A percentile compares a stretch with the other conserved stretches of the same genome.
Evolutionary conservation across 2,113 vertebrate species (phyloP).

Genomic region (Laticauda colubrina): DNA sequence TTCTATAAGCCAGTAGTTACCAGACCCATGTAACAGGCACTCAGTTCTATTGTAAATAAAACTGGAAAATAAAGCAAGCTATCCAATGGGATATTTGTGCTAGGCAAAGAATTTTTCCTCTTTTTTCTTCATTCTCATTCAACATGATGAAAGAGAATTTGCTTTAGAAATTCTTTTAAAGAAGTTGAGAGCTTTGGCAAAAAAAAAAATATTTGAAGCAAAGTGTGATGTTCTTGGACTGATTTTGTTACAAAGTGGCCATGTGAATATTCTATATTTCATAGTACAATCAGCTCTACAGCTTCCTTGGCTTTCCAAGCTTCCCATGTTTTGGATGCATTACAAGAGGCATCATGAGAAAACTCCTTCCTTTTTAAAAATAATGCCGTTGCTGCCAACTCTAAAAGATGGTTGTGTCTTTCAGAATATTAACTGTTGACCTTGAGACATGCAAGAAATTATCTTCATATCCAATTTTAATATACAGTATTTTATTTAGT

Average conservation of each 20-base stretch:
- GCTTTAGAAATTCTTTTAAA: not conserved
- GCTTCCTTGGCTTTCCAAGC: not conserved
- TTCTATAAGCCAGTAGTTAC: not conserved
- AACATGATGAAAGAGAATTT: not conserved
- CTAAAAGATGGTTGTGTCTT: not conserved
- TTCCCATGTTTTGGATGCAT: not conserved
- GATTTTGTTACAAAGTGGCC: not conserved
- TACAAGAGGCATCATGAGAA: not conserved
- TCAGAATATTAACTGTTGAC: not conserved
- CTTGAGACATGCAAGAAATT: not conserved
- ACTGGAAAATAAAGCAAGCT: not conserved
- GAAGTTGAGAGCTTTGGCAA: not conserved
- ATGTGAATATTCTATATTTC: not conserved
- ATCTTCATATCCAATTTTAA: not conserved
- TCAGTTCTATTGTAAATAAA: not conserved
- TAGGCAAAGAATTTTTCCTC: not conserved
- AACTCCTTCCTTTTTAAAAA: not conserved
- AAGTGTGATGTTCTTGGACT: not conserved
- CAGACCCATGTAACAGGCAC: not conserved
- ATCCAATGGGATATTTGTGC: not conserved
- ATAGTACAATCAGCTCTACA: not conserved
- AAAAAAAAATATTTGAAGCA: not conserved
- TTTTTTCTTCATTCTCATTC: not conserved
- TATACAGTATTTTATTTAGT: not conserved
- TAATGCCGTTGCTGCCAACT: not conserved